These are phyloP conservation scores for Neuroterus valhalla DNA, from an alignment of 1,140 invertebrate species.

Conservation along the genomic window DNA sequence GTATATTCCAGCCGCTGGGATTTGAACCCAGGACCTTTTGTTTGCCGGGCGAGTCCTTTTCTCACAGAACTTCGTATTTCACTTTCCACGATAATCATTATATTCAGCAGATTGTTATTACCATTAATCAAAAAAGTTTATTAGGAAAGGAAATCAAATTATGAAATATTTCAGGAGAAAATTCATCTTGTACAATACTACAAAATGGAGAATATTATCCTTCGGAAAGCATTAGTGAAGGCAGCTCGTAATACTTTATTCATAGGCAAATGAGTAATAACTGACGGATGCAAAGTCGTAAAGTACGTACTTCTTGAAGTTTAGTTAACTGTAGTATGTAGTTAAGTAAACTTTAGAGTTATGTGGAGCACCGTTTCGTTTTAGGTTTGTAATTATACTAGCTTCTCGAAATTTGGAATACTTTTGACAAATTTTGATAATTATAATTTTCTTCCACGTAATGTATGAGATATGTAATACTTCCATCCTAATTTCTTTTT, in stretches of 20 bases:
- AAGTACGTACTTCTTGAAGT: slow-evolving; percentile 23
- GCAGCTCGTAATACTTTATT: slow-evolving; percentile 22
- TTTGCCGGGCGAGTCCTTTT: no score
- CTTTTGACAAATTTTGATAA: no score
- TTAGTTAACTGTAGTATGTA: slow-evolving; percentile 6
- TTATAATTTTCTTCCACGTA: no score
- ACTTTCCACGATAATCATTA: no score
- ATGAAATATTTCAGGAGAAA: slow-evolving; percentile 13
- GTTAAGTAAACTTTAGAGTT: slow-evolving; percentile 23
- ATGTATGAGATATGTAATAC: no score
- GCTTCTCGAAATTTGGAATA: background rate
- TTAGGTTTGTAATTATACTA: background rate
- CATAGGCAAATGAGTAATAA: slow-evolving; percentile 20
- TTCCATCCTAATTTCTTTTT: no score
- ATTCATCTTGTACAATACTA: background rate
- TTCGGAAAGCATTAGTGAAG: slow-evolving; percentile 8
- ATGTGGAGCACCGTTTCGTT: background rate
- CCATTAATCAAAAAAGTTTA: no score
- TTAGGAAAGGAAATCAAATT: no score
- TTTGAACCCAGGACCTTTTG: no score
- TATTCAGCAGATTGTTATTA: no score
- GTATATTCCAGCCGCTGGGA: no score
- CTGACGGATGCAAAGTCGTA: slow-evolving; percentile 22
- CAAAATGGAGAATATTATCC: slow-evolving; percentile 21
- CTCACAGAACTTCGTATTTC: no score